These are phyloP conservation scores for Tuta absoluta DNA, from an alignment of 2,888 invertebrate species.

Conservation along the genomic window DNA sequence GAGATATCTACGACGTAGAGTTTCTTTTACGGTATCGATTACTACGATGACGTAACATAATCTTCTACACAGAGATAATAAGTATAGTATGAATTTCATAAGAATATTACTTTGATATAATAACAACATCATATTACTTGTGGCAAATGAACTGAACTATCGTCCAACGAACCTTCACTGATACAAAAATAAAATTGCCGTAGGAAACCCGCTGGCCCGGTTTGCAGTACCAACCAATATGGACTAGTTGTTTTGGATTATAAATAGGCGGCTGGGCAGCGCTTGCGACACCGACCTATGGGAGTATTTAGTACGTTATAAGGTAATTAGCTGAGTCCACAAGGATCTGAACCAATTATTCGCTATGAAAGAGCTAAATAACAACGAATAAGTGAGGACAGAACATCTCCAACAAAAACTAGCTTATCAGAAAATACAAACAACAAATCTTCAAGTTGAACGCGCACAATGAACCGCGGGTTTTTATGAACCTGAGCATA, in stretches of 20 bases:
- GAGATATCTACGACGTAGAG: too few relatives aligned
- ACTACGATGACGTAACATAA: too few relatives aligned
- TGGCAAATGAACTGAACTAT: background rate
- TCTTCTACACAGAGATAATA: too few relatives aligned
- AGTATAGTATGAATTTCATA: too few relatives aligned
- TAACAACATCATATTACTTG: background rate
- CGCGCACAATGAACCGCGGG: background rate
- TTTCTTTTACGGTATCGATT: too few relatives aligned
- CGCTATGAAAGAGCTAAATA: background rate
- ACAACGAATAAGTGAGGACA: background rate
- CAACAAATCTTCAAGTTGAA: background rate
- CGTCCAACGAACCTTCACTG: background rate
- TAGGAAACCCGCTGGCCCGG: slow-evolving; percentile 3
- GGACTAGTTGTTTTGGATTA: slow-evolving; percentile 36
- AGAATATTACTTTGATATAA: background rate
- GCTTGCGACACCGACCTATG: background rate
- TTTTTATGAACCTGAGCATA: background rate
- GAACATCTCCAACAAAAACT: background rate
- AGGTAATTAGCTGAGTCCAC: background rate
- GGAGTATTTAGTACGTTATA: background rate
- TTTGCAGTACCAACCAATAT: slow-evolving; percentile 32
- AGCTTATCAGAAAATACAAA: background rate
- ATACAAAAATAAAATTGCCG: background rate
- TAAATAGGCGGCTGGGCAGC: background rate
- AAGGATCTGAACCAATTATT: background rate